phyloP scores from a whole-genome alignment of 2,113 vertebrate genomes.

The Epinephelus cyanopodus region DNA sequence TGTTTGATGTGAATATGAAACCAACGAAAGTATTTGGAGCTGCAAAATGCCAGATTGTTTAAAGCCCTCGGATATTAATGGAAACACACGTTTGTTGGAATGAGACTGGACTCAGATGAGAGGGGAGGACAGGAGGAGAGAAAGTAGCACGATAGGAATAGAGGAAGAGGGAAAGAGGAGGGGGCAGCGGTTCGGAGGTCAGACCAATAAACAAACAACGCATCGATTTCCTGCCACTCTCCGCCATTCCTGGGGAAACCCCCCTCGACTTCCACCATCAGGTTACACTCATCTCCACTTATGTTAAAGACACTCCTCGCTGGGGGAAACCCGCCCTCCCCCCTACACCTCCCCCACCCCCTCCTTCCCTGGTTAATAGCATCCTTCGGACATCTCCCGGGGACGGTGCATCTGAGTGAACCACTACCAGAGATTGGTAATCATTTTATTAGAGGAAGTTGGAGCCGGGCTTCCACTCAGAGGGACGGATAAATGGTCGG shows the following conservation, averaged over 20 bases:
- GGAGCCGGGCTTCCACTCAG: constrained; percentile 19
- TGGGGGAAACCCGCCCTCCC: constrained; percentile 38
- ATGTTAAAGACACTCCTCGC: constrained; percentile 64
- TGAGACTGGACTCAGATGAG: not conserved
- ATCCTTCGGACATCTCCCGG: constrained; percentile 56
- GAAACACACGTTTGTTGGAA: not conserved
- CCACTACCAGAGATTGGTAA: constrained; percentile 63
- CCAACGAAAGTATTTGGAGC: too few species aligned
- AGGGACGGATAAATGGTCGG: constrained; percentile 35
- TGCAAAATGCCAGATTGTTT: not conserved
- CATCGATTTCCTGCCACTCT: constrained; percentile 75
- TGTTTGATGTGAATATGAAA: too few species aligned
- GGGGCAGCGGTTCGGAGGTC: constrained; percentile 62
- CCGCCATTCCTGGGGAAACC: constrained; percentile 55
- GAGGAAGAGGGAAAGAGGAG: not conserved
- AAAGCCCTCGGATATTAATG: not conserved
- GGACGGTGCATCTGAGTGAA: constrained; percentile 69
- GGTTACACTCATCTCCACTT: constrained; percentile 65
- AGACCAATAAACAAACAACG: constrained; percentile 78
- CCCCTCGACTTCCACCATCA: constrained; percentile 53
- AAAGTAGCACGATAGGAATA: not conserved
- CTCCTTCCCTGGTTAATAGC: constrained; percentile 48
- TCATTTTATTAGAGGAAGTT: constrained; percentile 70
- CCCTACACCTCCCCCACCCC: not conserved
- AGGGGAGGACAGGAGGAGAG: not conserved